These are phyloP conservation scores for Coremacera marginata DNA, from an alignment of 2,888 invertebrate genomes.

Conservation along the genomic window DNA sequence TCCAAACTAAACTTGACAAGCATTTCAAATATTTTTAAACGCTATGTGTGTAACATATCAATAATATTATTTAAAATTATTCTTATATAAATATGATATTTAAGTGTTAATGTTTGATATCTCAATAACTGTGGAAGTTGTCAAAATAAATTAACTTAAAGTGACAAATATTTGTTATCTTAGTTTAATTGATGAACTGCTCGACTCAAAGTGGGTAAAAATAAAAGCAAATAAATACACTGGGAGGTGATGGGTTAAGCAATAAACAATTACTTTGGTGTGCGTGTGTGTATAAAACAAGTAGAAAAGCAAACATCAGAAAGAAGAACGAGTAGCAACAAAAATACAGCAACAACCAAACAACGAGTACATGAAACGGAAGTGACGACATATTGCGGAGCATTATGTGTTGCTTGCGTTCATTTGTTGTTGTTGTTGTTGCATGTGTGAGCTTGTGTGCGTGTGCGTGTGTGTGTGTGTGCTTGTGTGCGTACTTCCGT, in stretches of 20 bases:
- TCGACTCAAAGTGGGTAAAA: background rate
- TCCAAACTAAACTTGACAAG: too few species aligned
- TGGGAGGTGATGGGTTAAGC: background rate
- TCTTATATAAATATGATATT: slow-evolving; percentile 9
- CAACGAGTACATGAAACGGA: background rate
- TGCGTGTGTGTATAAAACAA: background rate
- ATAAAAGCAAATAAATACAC: too few species aligned
- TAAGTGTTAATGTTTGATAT: slow-evolving; percentile 7
- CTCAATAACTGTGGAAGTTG: slow-evolving; percentile 25
- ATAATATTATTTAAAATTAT: too few species aligned
- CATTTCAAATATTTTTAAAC: too few species aligned
- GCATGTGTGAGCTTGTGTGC: slow-evolving; percentile 32
- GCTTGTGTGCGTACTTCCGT: background rate
- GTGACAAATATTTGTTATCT: slow-evolving; percentile 26
- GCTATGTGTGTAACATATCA: too few species aligned
- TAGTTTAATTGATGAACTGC: slow-evolving; percentile 19
- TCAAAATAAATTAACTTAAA: slow-evolving; percentile 22
- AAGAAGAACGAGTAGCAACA: background rate
- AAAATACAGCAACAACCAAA: background rate
- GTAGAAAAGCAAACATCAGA: background rate
- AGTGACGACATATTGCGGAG: slow-evolving; percentile 6
- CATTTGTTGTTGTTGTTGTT: slow-evolving; percentile 41
- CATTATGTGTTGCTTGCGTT: slow-evolving; percentile 19
- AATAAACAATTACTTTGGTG: background rate
- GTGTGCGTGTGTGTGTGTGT: slow-evolving; percentile 34